A percentile compares a stretch with the other conserved stretches of the same genome.
phyloP scores from a whole-genome alignment of 1,140 invertebrate species.

The Neodiprion virginianus region DNA sequence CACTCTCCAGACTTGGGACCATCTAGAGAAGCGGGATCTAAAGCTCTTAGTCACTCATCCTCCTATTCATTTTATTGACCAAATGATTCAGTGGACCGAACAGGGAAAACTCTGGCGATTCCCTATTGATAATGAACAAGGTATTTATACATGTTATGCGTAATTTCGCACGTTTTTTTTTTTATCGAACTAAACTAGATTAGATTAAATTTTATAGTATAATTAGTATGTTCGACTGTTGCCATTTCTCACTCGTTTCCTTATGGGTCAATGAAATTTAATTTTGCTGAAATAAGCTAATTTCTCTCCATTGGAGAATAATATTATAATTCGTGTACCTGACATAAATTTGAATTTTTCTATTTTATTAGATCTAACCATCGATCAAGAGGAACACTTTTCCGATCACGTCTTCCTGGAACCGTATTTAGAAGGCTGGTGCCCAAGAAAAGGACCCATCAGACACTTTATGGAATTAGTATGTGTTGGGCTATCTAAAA shows the following conservation, averaged over 20 bases:
- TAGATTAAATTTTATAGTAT: slow-evolving; percentile 15
- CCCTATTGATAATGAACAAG: slow-evolving; percentile 97
- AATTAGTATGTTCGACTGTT: no score
- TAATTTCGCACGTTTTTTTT: slow-evolving; percentile 9
- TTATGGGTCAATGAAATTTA: not conserved
- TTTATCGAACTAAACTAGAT: not conserved
- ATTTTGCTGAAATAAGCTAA: no score
- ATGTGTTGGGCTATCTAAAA: slow-evolving; percentile 92
- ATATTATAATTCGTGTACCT: slow-evolving; percentile 24
- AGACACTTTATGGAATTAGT: slow-evolving; percentile 98
- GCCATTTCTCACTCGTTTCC: no score
- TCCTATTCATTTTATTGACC: slow-evolving; percentile 89
- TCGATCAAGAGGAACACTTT: slow-evolving; percentile 83
- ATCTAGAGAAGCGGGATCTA: slow-evolving; percentile 70
- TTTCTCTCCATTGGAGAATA: not conserved
- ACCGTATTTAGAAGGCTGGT: slow-evolving; percentile 82
- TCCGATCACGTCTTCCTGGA: slow-evolving; percentile 95
- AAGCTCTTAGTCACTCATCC: slow-evolving; percentile 70
- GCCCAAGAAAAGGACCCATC: slow-evolving; percentile 87
- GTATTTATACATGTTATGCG: slow-evolving; percentile 57
- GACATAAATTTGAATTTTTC: slow-evolving; percentile 27
- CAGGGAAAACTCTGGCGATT: slow-evolving; percentile 96
- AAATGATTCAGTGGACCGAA: slow-evolving; percentile 94
- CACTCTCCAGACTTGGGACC: slow-evolving; percentile 73
- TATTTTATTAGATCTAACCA: slow-evolving; percentile 69